A percentile compares a stretch with the other conserved stretches of the same genome.
phyloP scores from a whole-genome alignment of 2,113 vertebrate species.

The Lanius collurio region DNA sequence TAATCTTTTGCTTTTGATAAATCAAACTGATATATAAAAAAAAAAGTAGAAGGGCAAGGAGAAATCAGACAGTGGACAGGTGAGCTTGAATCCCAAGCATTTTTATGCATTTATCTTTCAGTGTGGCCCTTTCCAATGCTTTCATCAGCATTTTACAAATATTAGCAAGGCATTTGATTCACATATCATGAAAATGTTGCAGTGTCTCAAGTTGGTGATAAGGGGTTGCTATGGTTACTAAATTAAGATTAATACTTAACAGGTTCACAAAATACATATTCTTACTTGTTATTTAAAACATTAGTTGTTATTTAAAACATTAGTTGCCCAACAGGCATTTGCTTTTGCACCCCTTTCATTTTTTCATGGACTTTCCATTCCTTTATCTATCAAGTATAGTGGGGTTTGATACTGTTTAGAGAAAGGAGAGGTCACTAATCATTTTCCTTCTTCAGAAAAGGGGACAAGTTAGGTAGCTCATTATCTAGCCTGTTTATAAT shows the following conservation, averaged over 20 bases:
- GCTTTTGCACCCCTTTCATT: slow-evolving; percentile 5
- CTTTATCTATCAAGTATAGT: slow-evolving; percentile 13
- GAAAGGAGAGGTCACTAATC: not conserved
- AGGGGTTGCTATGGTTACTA: slow-evolving; percentile 70
- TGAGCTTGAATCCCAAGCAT: not conserved
- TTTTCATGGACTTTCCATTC: not conserved
- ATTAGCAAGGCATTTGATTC: not conserved
- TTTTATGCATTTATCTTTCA: not conserved
- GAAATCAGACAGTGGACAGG: not conserved
- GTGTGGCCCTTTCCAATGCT: not conserved
- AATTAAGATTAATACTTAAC: slow-evolving; percentile 21
- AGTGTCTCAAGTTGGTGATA: slow-evolving; percentile 55
- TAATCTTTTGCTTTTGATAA: not conserved
- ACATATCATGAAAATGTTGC: slow-evolving; percentile 25
- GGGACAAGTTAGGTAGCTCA: slow-evolving; percentile 33
- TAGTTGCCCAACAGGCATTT: not conserved
- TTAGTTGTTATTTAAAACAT: slow-evolving; percentile 26
- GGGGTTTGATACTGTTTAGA: not conserved
- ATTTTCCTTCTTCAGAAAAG: slow-evolving; percentile 5
- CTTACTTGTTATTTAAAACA: slow-evolving; percentile 36
- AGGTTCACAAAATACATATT: slow-evolving; percentile 29
- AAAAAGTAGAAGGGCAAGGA: not conserved
- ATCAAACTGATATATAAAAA: not conserved
- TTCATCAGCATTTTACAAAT: not conserved
- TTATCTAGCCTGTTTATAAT: slow-evolving; percentile 35